phyloP scores from a whole-genome alignment of 2,113 vertebrate genomes.

The Syngnathus typhle region DNA sequence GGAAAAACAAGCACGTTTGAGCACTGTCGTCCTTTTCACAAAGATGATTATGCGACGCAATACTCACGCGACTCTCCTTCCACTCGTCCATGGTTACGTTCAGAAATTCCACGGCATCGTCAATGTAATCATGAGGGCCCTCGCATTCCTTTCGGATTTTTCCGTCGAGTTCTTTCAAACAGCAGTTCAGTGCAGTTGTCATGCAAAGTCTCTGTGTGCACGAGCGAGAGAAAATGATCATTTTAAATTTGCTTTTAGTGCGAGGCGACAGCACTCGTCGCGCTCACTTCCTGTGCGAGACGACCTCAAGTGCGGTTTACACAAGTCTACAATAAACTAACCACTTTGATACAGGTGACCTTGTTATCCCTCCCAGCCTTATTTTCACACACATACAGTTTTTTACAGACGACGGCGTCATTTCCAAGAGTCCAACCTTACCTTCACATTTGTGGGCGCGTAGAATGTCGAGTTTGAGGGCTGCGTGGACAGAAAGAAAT shows the following conservation, averaged over 20 bases:
- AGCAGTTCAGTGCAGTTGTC: slow-evolving; percentile 51
- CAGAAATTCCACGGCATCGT: fast-evolving
- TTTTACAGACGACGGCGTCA: neutral
- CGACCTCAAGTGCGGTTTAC: slow-evolving; percentile 54
- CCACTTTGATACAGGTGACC: slow-evolving; percentile 16
- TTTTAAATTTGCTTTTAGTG: slow-evolving; percentile 19
- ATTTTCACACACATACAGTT: neutral
- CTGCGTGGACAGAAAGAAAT: slow-evolving; percentile 17
- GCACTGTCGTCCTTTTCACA: neutral
- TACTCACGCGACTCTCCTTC: slow-evolving; percentile 21
- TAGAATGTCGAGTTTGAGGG: neutral
- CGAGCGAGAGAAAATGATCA: slow-evolving; percentile 5
- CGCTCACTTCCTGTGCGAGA: slow-evolving; percentile 61
- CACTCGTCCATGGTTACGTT: fast-evolving
- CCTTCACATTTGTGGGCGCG: slow-evolving; percentile 24
- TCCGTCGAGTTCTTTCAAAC: slow-evolving; percentile 21
- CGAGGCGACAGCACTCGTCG: slow-evolving; percentile 37
- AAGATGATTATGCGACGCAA: neutral
- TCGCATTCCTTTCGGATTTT: fast-evolving
- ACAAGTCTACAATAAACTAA: slow-evolving; percentile 23
- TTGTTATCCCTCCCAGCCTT: neutral
- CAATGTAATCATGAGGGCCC: fast-evolving
- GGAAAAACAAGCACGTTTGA: neutral
- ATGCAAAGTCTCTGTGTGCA: slow-evolving; percentile 27
- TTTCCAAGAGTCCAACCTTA: slow-evolving; percentile 30